phyloP scores from a whole-genome alignment of 2,797 vertebrate genomes.

The Fistularia commersonii region DNA sequence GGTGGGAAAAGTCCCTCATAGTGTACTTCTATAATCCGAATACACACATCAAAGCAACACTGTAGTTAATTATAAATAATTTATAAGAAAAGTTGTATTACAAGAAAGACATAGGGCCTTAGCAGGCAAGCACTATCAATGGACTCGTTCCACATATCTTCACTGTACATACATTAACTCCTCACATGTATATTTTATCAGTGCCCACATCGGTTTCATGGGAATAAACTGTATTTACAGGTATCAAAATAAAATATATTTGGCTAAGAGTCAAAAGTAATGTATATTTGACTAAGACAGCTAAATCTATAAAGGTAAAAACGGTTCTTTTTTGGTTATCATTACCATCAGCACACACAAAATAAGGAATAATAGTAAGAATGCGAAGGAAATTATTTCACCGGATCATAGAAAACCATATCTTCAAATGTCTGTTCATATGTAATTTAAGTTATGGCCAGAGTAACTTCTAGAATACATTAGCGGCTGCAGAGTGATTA shows the following conservation, averaged over 20 bases:
- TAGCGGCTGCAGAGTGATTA: conserved; percentile 1
- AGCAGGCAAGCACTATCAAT: conserved; percentile 8
- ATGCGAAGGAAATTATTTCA: background rate
- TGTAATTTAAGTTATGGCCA: background rate
- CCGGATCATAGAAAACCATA: background rate
- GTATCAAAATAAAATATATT: conserved; percentile 25
- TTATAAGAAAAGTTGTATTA: conserved; percentile 26
- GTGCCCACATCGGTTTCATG: conserved; percentile 17
- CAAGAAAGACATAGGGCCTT: conserved; percentile 1
- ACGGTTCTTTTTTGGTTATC: background rate
- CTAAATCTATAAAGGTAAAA: conserved; percentile 7
- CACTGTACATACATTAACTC: conserved; percentile 33
- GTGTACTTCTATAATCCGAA: conserved; percentile 6
- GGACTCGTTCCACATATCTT: conserved; percentile 20
- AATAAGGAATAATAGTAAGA: conserved; percentile 17
- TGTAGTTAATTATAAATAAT: conserved; percentile 42
- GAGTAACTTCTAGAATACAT: conserved; percentile 1
- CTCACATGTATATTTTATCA: conserved; percentile 31
- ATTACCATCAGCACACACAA: conserved; percentile 14
- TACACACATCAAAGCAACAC: conserved; percentile 34
- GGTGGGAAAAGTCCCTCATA: conserved; percentile 3
- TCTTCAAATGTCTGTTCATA: background rate
- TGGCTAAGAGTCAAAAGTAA: conserved; percentile 7
- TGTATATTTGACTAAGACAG: background rate
- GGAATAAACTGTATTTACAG: conserved; percentile 46